Conservation (phyloP, 2,797 vertebrate species). For the Crocidura indochinensis region DNA sequence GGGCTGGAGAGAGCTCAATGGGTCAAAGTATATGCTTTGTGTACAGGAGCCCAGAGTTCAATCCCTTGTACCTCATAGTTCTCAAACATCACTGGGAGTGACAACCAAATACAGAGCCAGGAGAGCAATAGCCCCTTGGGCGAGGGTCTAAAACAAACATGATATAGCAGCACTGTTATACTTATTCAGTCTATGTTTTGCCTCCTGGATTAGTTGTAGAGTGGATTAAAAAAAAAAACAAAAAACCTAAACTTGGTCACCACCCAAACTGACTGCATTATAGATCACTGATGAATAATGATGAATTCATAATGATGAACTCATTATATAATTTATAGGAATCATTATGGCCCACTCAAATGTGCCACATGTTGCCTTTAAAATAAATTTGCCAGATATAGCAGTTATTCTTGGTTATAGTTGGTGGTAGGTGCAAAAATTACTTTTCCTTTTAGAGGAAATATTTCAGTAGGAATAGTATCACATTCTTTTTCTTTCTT, state of each 20-base stretch:
- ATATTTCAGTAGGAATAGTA: neutral
- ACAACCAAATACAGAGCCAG: too few species aligned
- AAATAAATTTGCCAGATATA: neutral
- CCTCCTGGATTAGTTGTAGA: neutral
- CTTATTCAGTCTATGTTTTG: neutral
- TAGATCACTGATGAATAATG: too few species aligned
- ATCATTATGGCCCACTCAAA: neutral
- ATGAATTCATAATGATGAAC: too few species aligned
- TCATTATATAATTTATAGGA: too few species aligned
- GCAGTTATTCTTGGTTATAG: neutral
- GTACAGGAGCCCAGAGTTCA: too few species aligned
- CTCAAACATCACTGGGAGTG: too few species aligned
- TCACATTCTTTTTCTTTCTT: neutral
- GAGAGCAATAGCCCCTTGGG: too few species aligned
- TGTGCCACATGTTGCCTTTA: neutral
- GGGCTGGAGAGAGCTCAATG: too few species aligned
- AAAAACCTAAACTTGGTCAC: neutral
- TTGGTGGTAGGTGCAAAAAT: neutral
- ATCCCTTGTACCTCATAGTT: too few species aligned
- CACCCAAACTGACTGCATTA: neutral
- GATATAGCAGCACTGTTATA: neutral
- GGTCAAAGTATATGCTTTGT: too few species aligned
- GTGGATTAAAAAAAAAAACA: too few species aligned
- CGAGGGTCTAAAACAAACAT: too few species aligned
- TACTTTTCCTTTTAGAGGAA: conserved; percentile 1